Evolutionary conservation across 2,113 vertebrate genomes (phyloP).

Genomic region (Tachysurus vachellii): DNA sequence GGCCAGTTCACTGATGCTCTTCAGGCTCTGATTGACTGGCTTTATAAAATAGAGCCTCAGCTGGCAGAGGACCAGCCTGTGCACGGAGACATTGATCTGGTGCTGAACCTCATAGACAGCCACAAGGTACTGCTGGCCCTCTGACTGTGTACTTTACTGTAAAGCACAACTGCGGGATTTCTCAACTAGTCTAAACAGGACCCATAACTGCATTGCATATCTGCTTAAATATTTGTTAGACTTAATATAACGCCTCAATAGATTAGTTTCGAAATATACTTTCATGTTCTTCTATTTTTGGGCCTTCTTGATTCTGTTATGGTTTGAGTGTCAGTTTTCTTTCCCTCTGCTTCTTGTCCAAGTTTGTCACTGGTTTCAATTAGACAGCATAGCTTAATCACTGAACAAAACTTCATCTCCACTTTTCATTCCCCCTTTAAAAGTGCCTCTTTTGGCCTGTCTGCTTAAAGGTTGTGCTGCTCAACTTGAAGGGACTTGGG

Average conservation of each 20-base stretch:
- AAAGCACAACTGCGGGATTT: neutral
- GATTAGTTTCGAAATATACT: neutral
- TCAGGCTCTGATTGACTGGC: constrained; percentile 97
- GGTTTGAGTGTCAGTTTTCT: constrained; percentile 14
- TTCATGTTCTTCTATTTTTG: neutral
- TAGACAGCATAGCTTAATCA: constrained; percentile 24
- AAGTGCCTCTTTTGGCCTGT: neutral
- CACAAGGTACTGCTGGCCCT: constrained; percentile 83
- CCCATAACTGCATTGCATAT: neutral
- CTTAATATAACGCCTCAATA: neutral
- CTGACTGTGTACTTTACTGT: neutral
- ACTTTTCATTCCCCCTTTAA: neutral
- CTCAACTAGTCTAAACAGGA: neutral
- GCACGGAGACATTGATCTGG: constrained; percentile 95
- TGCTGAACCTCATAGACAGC: constrained; percentile 95
- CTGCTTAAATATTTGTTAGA: neutral
- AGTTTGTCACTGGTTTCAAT: constrained; percentile 40
- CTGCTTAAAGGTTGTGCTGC: constrained; percentile 1
- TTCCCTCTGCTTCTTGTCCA: neutral
- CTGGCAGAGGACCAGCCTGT: constrained; percentile 96
- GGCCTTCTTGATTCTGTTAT: constrained; percentile 16
- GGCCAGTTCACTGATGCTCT: constrained; percentile 97
- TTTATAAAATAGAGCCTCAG: constrained; percentile 94
- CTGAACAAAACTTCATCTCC: constrained; percentile 32
- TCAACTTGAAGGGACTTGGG: neutral